A percentile compares a stretch with the other conserved stretches of the same genome.
Conservation (phyloP, 2,113 vertebrate genomes). For the Nicator chloris region DNA sequence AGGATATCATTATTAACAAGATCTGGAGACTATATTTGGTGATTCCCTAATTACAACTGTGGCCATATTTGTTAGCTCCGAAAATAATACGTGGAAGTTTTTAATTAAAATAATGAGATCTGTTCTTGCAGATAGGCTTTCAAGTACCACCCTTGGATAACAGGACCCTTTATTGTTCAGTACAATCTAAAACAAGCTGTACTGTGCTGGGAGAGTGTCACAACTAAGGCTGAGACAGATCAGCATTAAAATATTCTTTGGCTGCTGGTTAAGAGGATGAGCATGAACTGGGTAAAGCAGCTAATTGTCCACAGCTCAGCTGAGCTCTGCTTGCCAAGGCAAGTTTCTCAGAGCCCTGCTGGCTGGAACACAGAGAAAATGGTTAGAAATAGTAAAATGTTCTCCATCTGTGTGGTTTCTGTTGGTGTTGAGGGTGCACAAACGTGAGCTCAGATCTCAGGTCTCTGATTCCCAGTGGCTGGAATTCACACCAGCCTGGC, state of each 20-base stretch:
- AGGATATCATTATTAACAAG: conserved; percentile 58
- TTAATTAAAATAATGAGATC: conserved; percentile 57
- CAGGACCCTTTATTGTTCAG: neutral
- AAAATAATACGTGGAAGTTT: conserved; percentile 56
- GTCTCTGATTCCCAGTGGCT: neutral
- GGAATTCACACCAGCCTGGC: neutral
- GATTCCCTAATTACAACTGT: conserved; percentile 53
- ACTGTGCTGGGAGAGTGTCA: neutral
- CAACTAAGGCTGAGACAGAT: neutral
- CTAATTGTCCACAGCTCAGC: neutral
- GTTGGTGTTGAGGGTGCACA: neutral
- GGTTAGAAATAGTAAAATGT: neutral
- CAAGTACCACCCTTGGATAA: conserved; percentile 24
- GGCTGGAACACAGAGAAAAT: neutral
- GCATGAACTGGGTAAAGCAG: neutral
- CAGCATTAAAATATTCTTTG: neutral
- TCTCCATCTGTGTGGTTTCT: neutral
- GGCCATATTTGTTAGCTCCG: conserved; percentile 48
- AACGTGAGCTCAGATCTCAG: neutral
- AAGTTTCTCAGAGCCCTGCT: neutral
- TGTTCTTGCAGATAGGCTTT: conserved; percentile 28
- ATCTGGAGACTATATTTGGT: conserved; percentile 45
- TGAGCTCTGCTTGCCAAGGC: neutral
- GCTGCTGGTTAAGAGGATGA: neutral
- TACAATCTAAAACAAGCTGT: neutral